Conservation (phyloP, 1,140 invertebrate species). For the Trypoxylus dichotomus region DNA sequence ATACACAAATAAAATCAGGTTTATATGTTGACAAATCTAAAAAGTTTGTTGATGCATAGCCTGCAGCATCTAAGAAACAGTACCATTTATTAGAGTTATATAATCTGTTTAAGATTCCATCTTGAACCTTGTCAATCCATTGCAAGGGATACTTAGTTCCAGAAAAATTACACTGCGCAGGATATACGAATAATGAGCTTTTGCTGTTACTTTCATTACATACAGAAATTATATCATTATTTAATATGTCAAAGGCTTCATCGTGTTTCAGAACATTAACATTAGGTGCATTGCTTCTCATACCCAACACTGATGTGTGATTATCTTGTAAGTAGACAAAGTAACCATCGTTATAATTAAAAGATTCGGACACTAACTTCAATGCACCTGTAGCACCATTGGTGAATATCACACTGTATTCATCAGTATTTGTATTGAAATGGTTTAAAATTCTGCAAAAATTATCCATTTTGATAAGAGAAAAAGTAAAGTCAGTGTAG, state of each 20-base stretch:
- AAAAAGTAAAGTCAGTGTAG: neutral
- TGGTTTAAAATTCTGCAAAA: slow-evolving; percentile 73
- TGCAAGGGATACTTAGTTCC: slow-evolving; percentile 84
- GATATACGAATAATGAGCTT: slow-evolving; percentile 80
- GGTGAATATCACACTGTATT: slow-evolving; percentile 90
- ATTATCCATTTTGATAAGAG: slow-evolving; percentile 8
- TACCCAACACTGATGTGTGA: slow-evolving; percentile 93
- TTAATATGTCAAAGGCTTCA: slow-evolving; percentile 45
- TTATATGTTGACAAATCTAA: slow-evolving; percentile 73
- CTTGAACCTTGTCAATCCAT: slow-evolving; percentile 70
- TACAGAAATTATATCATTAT: slow-evolving; percentile 32
- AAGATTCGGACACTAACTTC: slow-evolving; percentile 82
- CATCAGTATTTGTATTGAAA: slow-evolving; percentile 78
- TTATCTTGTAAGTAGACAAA: slow-evolving; percentile 88
- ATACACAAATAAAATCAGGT: slow-evolving; percentile 89
- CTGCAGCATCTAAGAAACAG: slow-evolving; percentile 84
- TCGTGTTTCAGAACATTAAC: slow-evolving; percentile 44
- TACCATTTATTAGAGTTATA: slow-evolving; percentile 67
- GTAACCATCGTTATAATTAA: slow-evolving; percentile 55
- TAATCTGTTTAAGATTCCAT: slow-evolving; percentile 60
- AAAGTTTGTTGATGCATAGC: slow-evolving; percentile 75
- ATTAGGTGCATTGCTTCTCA: slow-evolving; percentile 63
- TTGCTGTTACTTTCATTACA: neutral
- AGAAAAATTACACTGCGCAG: slow-evolving; percentile 94
- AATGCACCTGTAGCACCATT: slow-evolving; percentile 83